Percentiles rank a stretch among this genome's conserved stretches.
Evolutionary conservation across 2,113 vertebrate genomes (phyloP).

Genomic region (Dicerorhinus sumatrensis): DNA sequence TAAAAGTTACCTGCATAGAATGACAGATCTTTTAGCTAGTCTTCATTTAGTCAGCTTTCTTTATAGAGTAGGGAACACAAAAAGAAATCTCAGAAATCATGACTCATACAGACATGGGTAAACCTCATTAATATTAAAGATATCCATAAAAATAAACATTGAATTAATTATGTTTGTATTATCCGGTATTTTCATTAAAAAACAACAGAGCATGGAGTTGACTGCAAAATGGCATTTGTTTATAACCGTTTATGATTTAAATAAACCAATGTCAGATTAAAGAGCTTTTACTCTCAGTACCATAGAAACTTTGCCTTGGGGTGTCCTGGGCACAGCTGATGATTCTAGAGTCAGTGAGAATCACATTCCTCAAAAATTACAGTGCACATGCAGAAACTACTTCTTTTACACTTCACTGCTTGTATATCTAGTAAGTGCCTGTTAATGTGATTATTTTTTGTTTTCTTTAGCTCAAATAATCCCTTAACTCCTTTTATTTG

Average conservation of each 20-base stretch:
- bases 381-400: not conserved
- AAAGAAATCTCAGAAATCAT: conserved; percentile 34
- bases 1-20: not conserved
- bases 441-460: not conserved
- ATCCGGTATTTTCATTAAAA: conserved; percentile 46
- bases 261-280: conserved; percentile 21
- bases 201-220: not conserved
- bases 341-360: not conserved
- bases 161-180: conserved; percentile 61
- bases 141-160: conserved; percentile 17
- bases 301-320: not conserved
- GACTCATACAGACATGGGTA: not conserved
- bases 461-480: not conserved
- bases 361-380: not conserved
- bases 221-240: conserved; percentile 44
- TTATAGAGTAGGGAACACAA: not conserved
- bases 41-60: not conserved
- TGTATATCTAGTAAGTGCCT: not conserved
- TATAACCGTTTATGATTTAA: conserved; percentile 31
- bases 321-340: not conserved
- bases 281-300: not conserved
- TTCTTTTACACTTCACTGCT: not conserved
- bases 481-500: not conserved
- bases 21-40: not conserved
- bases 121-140: conserved; percentile 56